Percentiles rank a stretch among this genome's conserved stretches.
phyloP scores from a whole-genome alignment of 35 echinoderm and acorn worm genomes.

The Nesometra sesokonis region DNA sequence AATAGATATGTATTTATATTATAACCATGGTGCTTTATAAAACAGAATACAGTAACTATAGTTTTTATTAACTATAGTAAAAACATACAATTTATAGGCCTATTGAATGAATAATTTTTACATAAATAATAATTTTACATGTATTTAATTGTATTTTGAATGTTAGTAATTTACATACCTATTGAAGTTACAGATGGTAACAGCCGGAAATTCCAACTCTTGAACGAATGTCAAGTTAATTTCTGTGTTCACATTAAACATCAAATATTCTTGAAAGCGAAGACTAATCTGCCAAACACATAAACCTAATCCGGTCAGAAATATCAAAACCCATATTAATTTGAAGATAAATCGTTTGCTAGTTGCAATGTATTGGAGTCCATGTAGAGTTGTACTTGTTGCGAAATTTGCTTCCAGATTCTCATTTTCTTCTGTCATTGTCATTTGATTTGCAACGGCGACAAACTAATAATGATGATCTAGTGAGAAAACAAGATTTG shows the following conservation, averaged over 20 bases:
- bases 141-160: too few species aligned
- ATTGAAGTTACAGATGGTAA: slow-evolving; percentile 38
- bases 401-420: slow-evolving; percentile 12
- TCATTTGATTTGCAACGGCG: too few species aligned
- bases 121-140: too few species aligned
- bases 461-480: too few species aligned
- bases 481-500: too few species aligned
- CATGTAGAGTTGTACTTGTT: slow-evolving; percentile 8
- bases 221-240: background rate
- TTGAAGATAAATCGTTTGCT: background rate
- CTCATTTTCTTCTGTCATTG: background rate
- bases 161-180: too few species aligned
- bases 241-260: slow-evolving; percentile 8
- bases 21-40: too few species aligned
- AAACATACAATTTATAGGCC: too few species aligned
- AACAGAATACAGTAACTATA: too few species aligned
- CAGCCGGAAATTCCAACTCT: slow-evolving; percentile 10
- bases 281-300: slow-evolving; percentile 12
- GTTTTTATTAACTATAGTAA: too few species aligned
- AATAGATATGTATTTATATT: too few species aligned
- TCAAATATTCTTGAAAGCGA: background rate
- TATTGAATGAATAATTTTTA: too few species aligned
- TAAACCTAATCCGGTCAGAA: background rate
- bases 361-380: background rate
- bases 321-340: background rate